Evolutionary conservation across 2,113 vertebrate genomes (phyloP).

Genomic region (Platysternon megacephalum): DNA sequence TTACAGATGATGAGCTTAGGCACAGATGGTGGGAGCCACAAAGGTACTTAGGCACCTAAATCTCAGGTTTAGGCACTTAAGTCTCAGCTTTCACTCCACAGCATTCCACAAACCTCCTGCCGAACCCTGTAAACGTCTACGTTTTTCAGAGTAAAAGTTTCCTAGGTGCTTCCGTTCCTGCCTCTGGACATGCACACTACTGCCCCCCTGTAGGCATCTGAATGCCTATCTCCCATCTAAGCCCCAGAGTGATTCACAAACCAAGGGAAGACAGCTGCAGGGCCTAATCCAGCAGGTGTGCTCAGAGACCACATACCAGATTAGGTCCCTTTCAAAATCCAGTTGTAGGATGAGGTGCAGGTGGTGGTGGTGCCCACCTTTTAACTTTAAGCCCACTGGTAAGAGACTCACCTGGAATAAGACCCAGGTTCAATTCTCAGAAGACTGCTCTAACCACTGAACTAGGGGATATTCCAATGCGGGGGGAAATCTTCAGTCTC

Average conservation of each 20-base stretch:
- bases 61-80: neutral
- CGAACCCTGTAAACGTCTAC: neutral
- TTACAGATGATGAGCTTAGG: neutral
- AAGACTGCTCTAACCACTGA: neutral
- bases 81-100: neutral
- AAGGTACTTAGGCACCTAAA: neutral
- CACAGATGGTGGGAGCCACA: neutral
- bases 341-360: neutral
- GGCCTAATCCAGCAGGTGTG: neutral
- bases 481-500: neutral
- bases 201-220: neutral
- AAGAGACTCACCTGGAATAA: neutral
- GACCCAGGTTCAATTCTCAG: neutral
- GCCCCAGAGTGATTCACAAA: neutral
- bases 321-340: neutral
- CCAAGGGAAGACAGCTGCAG: neutral
- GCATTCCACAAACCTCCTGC: neutral
- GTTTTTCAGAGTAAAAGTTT: neutral
- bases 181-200: neutral
- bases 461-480: neutral
- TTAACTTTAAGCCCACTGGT: neutral
- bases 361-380: neutral
- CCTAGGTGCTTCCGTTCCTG: neutral
- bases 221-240: neutral
- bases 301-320: neutral